Base-by-base conservation (phyloP, 2,797 vertebrate genomes). In the Hoplostethus mediterraneus region DNA sequence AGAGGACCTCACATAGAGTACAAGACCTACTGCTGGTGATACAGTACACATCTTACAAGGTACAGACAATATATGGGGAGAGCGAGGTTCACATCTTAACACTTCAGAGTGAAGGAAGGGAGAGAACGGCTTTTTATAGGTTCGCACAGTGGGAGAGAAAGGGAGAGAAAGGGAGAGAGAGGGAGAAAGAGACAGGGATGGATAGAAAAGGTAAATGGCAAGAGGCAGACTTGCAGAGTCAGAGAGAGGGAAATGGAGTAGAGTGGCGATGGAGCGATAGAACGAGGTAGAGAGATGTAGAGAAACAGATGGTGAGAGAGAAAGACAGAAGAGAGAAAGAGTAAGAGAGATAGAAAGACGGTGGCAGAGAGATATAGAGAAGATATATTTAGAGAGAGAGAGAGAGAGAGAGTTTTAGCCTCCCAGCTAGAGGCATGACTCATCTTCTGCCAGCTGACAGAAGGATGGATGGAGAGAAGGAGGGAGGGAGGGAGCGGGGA, bases 401-500 rank as follows among this genome's bases (percentile, higher is more conserved):
- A 71, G 87, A 83, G 59, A 73, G 86, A 78, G 84, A 84, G 89
- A 76, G 81, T 85, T 87, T 86, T 74, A 84, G 90, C 90, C 93
- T 93, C 82, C 84, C 82, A 92, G 93, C 77, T 79, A 91, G 87
- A 91, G 79, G 79, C 86, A 93, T 94, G 93, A 90, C 84, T 93
- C 93, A 94, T 93, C 92, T 88, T 85, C 86, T 92, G 92, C 92
- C 91, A 93, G 93, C 89, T 92, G 88, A 92, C 85, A 92, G 88
- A 87, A 91, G 89, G 91, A 93, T 88, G 89, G 89, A 91, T 89
- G 83, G 82, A 85, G 80, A 81, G 78, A 75, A 25, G 47, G 56
- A 71, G n/a, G 79, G 73, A 82, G 73, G 83, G 83, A 81, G 86
- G 79, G 82, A 82, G 84, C 76, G 73, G 84, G 82, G 30, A 16